These are phyloP conservation scores for Rhinolophus sinicus DNA, from an alignment of 2,113 vertebrate genomes.

Conservation along the genomic window DNA sequence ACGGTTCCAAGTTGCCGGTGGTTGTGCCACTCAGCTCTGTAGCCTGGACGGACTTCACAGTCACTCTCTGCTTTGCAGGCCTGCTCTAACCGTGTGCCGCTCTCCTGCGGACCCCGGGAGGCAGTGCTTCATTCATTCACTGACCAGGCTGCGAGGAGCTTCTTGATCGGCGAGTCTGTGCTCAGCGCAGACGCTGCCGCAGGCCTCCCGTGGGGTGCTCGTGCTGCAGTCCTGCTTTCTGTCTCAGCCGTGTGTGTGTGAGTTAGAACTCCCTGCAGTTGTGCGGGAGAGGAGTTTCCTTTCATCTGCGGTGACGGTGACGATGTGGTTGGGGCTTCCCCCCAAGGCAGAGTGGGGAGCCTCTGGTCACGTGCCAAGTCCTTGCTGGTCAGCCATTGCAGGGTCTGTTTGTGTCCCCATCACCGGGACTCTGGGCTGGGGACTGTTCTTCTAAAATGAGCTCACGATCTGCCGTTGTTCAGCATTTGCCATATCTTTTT, in stretches of 20 bases:
- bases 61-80: neutral
- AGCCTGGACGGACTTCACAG: neutral
- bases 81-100: neutral
- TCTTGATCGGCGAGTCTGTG: neutral
- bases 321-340: neutral
- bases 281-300: neutral
- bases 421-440: no score
- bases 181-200: no score
- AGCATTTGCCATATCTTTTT: neutral
- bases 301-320: neutral
- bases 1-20: neutral
- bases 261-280: neutral
- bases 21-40: neutral
- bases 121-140: neutral
- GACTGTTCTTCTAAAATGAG: neutral
- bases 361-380: neutral
- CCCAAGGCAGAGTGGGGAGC: neutral
- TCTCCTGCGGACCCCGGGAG: neutral
- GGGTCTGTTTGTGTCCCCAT: neutral
- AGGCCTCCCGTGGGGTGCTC: neutral
- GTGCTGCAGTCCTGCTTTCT: neutral
- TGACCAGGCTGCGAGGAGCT: neutral
- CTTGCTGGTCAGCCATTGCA: neutral
- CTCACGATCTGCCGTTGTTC: neutral
- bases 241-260: neutral